Evolutionary conservation across 2,113 vertebrate species (phyloP).

Genomic region (Bos javanicus): DNA sequence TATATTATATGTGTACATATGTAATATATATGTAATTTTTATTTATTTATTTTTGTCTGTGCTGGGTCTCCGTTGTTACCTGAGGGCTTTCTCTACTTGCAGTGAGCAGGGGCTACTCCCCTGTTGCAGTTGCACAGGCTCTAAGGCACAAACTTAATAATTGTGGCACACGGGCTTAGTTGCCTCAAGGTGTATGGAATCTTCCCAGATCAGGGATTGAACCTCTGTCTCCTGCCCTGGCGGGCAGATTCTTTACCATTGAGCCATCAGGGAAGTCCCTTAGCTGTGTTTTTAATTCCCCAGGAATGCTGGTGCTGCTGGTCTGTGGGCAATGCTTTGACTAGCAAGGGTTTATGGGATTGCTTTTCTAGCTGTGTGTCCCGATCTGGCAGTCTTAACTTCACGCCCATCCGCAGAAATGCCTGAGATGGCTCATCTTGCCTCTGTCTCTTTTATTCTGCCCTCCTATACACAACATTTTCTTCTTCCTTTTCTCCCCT

Average conservation of each 20-base stretch:
- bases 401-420: background rate
- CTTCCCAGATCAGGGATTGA: background rate
- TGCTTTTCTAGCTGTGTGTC: background rate
- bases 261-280: background rate
- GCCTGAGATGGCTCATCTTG: background rate
- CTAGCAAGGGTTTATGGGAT: background rate
- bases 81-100: background rate
- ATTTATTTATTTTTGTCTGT: background rate
- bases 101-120: background rate
- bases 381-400: background rate
- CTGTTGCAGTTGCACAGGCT: background rate
- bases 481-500: background rate
- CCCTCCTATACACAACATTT: background rate
- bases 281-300: background rate
- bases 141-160: background rate
- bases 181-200: background rate
- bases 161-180: background rate
- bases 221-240: background rate
- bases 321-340: background rate
- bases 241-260: background rate
- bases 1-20: background rate
- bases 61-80: background rate
- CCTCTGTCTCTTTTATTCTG: background rate
- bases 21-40: background rate
- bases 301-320: background rate